Base-by-base conservation (phyloP, 2,888 invertebrate genomes). In the Polydrusus tereticollis region DNA sequence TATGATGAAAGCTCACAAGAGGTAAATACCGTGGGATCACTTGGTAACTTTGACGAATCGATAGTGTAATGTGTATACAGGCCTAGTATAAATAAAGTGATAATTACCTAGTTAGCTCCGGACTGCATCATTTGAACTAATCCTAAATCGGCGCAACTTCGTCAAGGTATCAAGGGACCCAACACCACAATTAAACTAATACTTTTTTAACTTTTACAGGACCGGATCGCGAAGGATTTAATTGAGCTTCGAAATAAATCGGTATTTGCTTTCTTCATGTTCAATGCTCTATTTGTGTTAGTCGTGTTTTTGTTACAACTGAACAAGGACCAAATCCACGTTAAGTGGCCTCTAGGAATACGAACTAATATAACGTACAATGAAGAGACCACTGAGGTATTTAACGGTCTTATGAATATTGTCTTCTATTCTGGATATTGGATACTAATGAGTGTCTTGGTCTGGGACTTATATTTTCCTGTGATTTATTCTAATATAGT, bases 251-350 rank as follows among this genome's bases (percentile, higher is more conserved):
- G 98, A 85, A 98, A 98, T 92, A 97, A 97, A 87, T 95, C 96
- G 83, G 96, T 97, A 84, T 97, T 97, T 88, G 96, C 95, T 86
- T 98, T 98, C 92, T 94, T 98, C 89, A 98, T 99, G 98, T 94
- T 98, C 91, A 99, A 99, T 92, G 96, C 98, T 87, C 92, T 99
- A 86, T 99, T 98, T 92, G 96, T 98, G 86, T 93, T 99, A 89
- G 95, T 98, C 88, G 97, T 99, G 85, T 96, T 99, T 89, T 94
- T 99, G 87, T 94, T 99, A 86, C 98, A 99, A 92, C 92, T 98
- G 88, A 97, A 98, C 90, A 98, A 98, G 92, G 96, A 97, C 90
- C 95, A 95, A 88, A 92, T 98, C 86, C 96, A 98, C 89, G 93
- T 98, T 88, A 91, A 96, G 89, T 98, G 98, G 98, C 98, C 97